Base-by-base conservation (phyloP, 2,797 vertebrate genomes). In the Capromys pilorides region DNA sequence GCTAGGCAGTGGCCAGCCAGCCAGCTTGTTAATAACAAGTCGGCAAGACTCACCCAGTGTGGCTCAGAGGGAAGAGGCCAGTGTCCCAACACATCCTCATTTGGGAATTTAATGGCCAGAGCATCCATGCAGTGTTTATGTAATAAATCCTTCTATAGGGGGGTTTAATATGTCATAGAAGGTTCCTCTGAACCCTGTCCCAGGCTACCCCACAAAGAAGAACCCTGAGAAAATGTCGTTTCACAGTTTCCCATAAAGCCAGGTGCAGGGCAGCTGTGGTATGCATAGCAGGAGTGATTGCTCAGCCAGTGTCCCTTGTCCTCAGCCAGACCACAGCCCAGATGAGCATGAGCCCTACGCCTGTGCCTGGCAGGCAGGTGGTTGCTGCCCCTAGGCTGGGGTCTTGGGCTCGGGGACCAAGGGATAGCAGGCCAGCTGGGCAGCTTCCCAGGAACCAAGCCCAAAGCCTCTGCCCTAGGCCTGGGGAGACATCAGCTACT, bases 211-310 rank as follows among this genome's bases (percentile, higher is more conserved):
- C 75, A 28, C 51, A 90, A 93, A 86, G 26, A 92, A 96, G 97
- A 97, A 96, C 97, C 98, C 98, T 98, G 98, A 98, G 98, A 98
- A 98, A 97, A 97, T 97, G 97, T 96, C 96, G 83, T 96, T 98
- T 97, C 97, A 95, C 92, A 95, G 97, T 97, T 98, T 98, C 98
- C 98, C 98, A 98, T 88, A 97, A 95, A 97, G 96, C 97, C 98
- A 98, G 98, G 98, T 98, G 98, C 96, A 97, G 90, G 93, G 95
- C 98, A 98, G 98, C 98, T 97, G 97, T 80, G 86, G 97, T 61
- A 88, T 5, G 84, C 21, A 45, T 89, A 94, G 85, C 85, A 69
- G 90, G 97, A 93, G 64, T 22, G 28, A 97, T 95, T 96, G 96
- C 77, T 96, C 73, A 86, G 88, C 16, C 94, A 67, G 94, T 16